A percentile compares a stretch with the other conserved stretches of the same genome.
These are phyloP conservation scores for Somateria mollissima DNA, from an alignment of 2,797 vertebrate species.

Conservation along the genomic window DNA sequence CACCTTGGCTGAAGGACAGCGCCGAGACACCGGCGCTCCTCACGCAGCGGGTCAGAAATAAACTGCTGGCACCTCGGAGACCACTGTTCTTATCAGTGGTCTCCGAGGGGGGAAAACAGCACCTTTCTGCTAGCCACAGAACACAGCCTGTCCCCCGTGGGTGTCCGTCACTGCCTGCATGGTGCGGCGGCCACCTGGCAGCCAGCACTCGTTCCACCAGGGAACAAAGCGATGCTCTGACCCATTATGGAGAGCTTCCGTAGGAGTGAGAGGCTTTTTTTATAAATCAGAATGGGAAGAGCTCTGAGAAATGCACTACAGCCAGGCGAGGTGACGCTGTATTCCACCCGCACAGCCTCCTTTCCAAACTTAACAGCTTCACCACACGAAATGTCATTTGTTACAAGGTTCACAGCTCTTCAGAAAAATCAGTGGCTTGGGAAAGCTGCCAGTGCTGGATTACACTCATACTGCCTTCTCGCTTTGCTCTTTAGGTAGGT, in stretches of 20 bases:
- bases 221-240: not conserved
- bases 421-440: not conserved
- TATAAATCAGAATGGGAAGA: not conserved
- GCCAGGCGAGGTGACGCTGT: not conserved
- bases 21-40: not conserved
- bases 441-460: slow-evolving; percentile 11
- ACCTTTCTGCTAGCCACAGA: not conserved
- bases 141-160: not conserved
- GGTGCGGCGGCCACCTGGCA: accelerated
- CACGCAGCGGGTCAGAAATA: not conserved
- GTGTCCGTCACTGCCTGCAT: no score
- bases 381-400: not conserved
- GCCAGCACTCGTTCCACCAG: not conserved
- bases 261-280: not conserved
- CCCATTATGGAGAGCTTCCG: accelerated
- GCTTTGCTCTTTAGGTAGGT: not conserved
- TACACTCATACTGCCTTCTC: slow-evolving; percentile 26
- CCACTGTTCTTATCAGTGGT: accelerated
- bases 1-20: not conserved
- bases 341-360: not conserved
- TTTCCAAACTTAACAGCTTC: not conserved
- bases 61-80: not conserved
- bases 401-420: not conserved
- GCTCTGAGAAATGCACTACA: not conserved
- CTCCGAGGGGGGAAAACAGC: accelerated